Evolutionary conservation across 2,797 vertebrate species (phyloP), one percentile per base, ranked within the genome.

Genomic region (Danio kyathit): DNA sequence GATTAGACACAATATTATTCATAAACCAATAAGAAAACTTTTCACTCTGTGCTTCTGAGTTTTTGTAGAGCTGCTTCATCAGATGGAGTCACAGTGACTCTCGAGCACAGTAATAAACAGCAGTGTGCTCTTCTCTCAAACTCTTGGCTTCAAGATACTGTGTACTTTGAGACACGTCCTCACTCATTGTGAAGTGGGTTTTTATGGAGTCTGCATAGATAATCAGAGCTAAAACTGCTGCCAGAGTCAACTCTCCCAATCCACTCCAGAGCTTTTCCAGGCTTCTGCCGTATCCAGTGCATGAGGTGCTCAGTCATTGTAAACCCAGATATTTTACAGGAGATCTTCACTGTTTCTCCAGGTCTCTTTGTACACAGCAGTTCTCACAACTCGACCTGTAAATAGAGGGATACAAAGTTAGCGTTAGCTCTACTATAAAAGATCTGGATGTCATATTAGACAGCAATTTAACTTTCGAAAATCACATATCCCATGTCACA

Each of bases 41-140:
- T 65, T 6, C 3, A 40, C 5, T 38, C 6, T 19, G 63, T 19
- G 5, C 5, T 51, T 56, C 1, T 43, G 38, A 0, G 74, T 44
- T 76, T 14, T 56, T 76, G 61, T 66, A 21, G 1, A 11, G 61
- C 48, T 44, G 40, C 49, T 76, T 76, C 38, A 66, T 21, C 51
- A 56, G 40, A 56, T 21, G 1, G 2, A 19, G 6, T 74, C 61
- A 76, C 21, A 74, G 61, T 72, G 64, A 0, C 3, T 67, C 0
- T 46, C 71, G 1, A 0, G 0, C 64, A 56, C 79, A 86, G 67
- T 38, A 13, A 86, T 84, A 86, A 67, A 86, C 82, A 73, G 80
- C 80, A 38, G 72, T 82, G 76, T 86, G 82, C 43, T 83, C 84
- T 78, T 82, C 63, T 65, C 60, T 86, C 52, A 85, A 51, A 29